phyloP scores from a whole-genome alignment of 2,888 invertebrate genomes.

The Ennomos fuscantarius region DNA sequence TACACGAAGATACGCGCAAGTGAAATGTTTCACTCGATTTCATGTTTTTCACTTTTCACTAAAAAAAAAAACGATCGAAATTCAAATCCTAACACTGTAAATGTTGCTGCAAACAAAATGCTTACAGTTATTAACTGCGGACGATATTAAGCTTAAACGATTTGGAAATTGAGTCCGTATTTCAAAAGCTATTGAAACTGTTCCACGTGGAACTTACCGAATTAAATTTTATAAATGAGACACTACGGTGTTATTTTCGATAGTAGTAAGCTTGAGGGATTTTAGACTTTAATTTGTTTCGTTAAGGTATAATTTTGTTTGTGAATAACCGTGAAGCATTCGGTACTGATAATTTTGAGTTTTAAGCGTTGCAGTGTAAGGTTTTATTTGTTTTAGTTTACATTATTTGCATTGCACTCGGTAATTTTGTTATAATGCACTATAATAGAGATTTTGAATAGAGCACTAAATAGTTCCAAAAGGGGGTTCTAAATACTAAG shows the following conservation, averaged over 20 bases:
- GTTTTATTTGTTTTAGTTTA: slow-evolving; percentile 7
- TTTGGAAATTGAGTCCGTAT: slow-evolving; percentile 35
- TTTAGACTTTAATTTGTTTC: neutral
- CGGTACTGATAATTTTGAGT: slow-evolving; percentile 1
- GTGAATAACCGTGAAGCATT: neutral
- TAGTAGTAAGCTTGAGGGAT: slow-evolving; percentile 5
- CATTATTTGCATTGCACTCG: slow-evolving; percentile 36
- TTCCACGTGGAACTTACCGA: slow-evolving; percentile 24
- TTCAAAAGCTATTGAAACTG: slow-evolving; percentile 26
- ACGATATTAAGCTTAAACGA: slow-evolving; percentile 35
- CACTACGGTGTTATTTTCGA: slow-evolving; percentile 30
- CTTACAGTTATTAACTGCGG: slow-evolving; percentile 24
- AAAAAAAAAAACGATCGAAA: slow-evolving; percentile 35
- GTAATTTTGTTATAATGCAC: neutral
- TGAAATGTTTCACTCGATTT: too few relatives aligned
- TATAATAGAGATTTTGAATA: neutral
- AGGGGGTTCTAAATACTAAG: too few relatives aligned
- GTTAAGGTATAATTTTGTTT: slow-evolving; percentile 9
- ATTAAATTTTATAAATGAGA: slow-evolving; percentile 34
- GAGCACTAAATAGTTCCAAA: too few relatives aligned
- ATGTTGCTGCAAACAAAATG: slow-evolving; percentile 30
- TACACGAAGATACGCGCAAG: too few relatives aligned
- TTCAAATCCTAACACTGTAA: slow-evolving; percentile 36
- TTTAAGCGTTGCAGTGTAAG: neutral
- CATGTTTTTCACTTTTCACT: too few relatives aligned